Conservation (phyloP, 2,888 invertebrate genomes). For the Bhutanitis thaidina region DNA sequence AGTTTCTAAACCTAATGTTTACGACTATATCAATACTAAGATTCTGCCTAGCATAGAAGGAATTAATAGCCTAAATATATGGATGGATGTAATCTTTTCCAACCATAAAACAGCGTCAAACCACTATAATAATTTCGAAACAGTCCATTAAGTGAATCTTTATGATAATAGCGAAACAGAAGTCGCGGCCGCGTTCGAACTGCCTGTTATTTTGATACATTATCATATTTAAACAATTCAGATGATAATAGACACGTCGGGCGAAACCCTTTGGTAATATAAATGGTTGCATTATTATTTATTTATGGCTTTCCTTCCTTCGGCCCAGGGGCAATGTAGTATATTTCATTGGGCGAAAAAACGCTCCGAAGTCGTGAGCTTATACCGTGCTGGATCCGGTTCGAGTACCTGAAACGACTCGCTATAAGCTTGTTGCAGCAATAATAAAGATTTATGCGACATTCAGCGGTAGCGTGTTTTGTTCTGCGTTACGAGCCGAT, state of each 20-base stretch:
- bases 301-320: slow-evolving; percentile 78
- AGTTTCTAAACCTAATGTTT: too few relatives aligned
- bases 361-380: slow-evolving; percentile 75
- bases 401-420: slow-evolving; percentile 74
- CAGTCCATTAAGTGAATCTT: slow-evolving; percentile 79
- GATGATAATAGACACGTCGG: slow-evolving; percentile 80
- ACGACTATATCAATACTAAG: too few relatives aligned
- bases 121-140: slow-evolving; percentile 74
- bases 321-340: slow-evolving; percentile 63
- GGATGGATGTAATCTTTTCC: slow-evolving; percentile 42
- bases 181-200: slow-evolving; percentile 70
- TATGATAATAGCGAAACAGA: slow-evolving; percentile 76
- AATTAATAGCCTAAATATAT: neutral
- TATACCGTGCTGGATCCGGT: slow-evolving; percentile 69
- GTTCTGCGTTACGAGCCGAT: slow-evolving; percentile 76
- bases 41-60: neutral
- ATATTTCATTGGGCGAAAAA: slow-evolving; percentile 78
- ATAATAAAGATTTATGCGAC: slow-evolving; percentile 80
- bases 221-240: slow-evolving; percentile 80
- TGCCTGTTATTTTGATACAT: slow-evolving; percentile 78
- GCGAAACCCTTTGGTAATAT: slow-evolving; percentile 79
- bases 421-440: slow-evolving; percentile 77
- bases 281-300: slow-evolving; percentile 80
- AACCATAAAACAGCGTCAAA: slow-evolving; percentile 66
- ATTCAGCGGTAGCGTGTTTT: slow-evolving; percentile 78